Percentiles rank a stretch among this genome's conserved stretches.
Evolutionary conservation across 1,140 invertebrate species (phyloP).

Genomic region (Helicoverpa zea): DNA sequence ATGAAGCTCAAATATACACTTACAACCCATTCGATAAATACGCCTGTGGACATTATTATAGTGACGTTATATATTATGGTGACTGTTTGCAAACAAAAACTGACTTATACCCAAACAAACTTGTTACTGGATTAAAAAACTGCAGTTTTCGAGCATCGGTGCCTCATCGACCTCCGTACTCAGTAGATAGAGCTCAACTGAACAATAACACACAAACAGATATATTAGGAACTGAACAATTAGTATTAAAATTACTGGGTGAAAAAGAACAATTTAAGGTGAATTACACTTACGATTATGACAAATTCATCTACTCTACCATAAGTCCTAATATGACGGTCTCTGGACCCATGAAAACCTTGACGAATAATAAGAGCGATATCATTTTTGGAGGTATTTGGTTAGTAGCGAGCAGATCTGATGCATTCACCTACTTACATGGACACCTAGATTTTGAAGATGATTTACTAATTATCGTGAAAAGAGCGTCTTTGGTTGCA

Average conservation of each 20-base stretch:
- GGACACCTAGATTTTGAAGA: conserved; percentile 62
- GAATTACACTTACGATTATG: conserved; percentile 58
- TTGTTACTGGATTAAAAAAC: conserved; percentile 42
- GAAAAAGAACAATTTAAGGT: conserved; percentile 65
- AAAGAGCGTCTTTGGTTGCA: conserved; percentile 58
- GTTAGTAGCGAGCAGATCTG: conserved; percentile 57
- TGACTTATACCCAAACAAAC: conserved; percentile 59
- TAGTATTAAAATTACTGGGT: conserved; percentile 57
- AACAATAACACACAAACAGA: neutral
- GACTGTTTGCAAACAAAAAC: conserved; percentile 1
- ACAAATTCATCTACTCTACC: conserved; percentile 59
- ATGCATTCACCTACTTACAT: conserved; percentile 63
- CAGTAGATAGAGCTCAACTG: conserved; percentile 50
- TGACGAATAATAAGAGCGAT: conserved; percentile 64
- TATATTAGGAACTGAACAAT: conserved; percentile 65
- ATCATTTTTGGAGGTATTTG: conserved; percentile 66
- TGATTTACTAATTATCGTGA: conserved; percentile 63
- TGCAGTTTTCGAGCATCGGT: conserved; percentile 61
- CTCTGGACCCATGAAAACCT: conserved; percentile 55
- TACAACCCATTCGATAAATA: conserved; percentile 52
- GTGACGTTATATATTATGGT: conserved; percentile 17
- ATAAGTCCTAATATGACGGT: conserved; percentile 60
- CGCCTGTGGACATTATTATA: conserved; percentile 53
- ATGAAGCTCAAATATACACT: conserved; percentile 30
- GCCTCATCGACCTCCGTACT: conserved; percentile 65